Conservation (phyloP, 2,888 invertebrate genomes). For the Agrotis exclamationis region DNA sequence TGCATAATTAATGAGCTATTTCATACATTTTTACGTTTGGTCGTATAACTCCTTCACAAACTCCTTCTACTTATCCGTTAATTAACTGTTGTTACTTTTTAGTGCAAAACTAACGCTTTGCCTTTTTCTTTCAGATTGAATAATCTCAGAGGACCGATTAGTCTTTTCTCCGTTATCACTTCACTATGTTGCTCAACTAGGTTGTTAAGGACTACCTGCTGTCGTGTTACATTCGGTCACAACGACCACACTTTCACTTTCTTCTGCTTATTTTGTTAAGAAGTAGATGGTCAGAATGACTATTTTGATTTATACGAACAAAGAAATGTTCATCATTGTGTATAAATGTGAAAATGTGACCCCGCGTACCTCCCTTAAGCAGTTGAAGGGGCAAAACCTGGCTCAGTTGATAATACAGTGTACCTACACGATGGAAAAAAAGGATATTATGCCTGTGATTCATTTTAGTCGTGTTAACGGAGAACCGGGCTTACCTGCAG, state of each 20-base stretch:
- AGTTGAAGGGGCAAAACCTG: slow-evolving; percentile 31
- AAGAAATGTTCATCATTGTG: too few species aligned
- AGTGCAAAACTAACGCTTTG: slow-evolving; percentile 16
- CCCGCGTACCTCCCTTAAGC: slow-evolving; percentile 1
- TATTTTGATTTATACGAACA: slow-evolving; percentile 24
- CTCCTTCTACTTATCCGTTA: too few species aligned
- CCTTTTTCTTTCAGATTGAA: slow-evolving; percentile 22
- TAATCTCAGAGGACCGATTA: too few species aligned
- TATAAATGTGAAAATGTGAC: slow-evolving; percentile 14
- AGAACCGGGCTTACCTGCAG: slow-evolving; percentile 38
- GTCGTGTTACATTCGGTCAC: slow-evolving; percentile 20
- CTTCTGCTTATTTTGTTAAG: slow-evolving; percentile 16
- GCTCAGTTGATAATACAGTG: slow-evolving; percentile 26
- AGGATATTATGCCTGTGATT: slow-evolving; percentile 23
- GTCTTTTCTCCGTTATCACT: slow-evolving; percentile 49
- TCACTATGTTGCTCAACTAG: slow-evolving; percentile 17
- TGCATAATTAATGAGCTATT: too few species aligned
- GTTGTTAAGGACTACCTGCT: not conserved
- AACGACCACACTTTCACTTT: slow-evolving; percentile 30
- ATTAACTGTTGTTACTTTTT: too few species aligned
- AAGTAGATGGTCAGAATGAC: slow-evolving; percentile 16
- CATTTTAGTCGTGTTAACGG: slow-evolving; percentile 38
- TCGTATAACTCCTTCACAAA: too few species aligned
- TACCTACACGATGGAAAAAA: not conserved
- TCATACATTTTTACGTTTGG: too few species aligned